phyloP scores from a whole-genome alignment of 2,888 invertebrate genomes.

The Cybosia mesomella region DNA sequence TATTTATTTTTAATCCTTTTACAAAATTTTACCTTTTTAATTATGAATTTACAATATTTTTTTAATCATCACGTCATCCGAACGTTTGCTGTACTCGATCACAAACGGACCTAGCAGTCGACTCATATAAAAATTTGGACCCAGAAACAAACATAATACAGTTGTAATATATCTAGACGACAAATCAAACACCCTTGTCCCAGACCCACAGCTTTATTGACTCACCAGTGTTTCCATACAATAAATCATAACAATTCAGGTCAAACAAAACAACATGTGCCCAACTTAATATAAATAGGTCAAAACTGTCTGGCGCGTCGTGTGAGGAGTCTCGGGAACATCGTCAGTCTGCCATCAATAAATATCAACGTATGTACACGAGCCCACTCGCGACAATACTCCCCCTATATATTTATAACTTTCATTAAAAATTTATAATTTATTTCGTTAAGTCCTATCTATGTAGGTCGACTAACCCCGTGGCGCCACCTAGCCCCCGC shows the following conservation, averaged over 20 bases:
- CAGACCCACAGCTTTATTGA: slow-evolving; percentile 87
- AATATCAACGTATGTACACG: slow-evolving; percentile 85
- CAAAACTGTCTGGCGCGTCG: slow-evolving; percentile 80
- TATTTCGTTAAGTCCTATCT: slow-evolving; percentile 86
- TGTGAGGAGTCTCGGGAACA: slow-evolving; percentile 62
- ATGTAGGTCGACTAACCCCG: slow-evolving; percentile 76
- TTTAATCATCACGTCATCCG: slow-evolving; percentile 61
- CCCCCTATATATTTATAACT: slow-evolving; percentile 76
- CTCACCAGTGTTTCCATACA: slow-evolving; percentile 86
- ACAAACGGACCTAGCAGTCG: slow-evolving; percentile 66
- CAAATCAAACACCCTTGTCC: slow-evolving; percentile 84
- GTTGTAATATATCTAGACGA: slow-evolving; percentile 62
- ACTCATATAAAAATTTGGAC: slow-evolving; percentile 72
- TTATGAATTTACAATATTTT: slow-evolving; percentile 83
- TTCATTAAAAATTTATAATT: slow-evolving; percentile 83
- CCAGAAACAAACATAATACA: slow-evolving; percentile 78
- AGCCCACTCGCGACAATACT: slow-evolving; percentile 76
- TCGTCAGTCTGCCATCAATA: slow-evolving; percentile 80
- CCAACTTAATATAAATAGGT: slow-evolving; percentile 84
- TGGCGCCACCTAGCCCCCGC: slow-evolving; percentile 50
- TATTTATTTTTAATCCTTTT: slow-evolving; percentile 85
- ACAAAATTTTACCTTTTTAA: slow-evolving; percentile 78
- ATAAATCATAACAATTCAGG: slow-evolving; percentile 86
- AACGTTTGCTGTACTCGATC: slow-evolving; percentile 59
- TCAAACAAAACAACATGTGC: slow-evolving; percentile 86